Conservation (phyloP, 1,140 invertebrate genomes). For the Cydia strobilella region DNA sequence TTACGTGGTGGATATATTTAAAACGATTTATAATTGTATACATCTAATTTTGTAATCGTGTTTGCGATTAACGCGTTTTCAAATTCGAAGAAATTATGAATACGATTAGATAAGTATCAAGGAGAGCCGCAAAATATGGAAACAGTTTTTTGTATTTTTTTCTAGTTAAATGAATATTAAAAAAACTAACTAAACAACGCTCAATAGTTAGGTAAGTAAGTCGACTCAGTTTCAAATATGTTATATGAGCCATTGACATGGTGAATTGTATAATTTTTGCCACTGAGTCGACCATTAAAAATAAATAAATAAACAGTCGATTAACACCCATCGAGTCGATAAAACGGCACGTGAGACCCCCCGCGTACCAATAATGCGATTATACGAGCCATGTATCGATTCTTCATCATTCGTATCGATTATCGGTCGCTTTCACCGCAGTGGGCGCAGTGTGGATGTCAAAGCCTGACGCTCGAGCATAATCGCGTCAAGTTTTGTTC, state of each 20-base stretch:
- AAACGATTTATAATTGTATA: background rate
- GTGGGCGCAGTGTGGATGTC: slow-evolving; percentile 66
- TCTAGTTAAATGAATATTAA: background rate
- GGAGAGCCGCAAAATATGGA: too few relatives aligned
- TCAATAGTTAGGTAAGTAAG: too few relatives aligned
- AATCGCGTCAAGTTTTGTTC: slow-evolving; percentile 52
- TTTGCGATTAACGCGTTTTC: background rate
- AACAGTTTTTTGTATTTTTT: background rate
- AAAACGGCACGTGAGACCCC: slow-evolving; percentile 54
- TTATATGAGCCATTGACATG: too few relatives aligned
- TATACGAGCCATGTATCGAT: slow-evolving; percentile 64
- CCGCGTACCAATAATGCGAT: slow-evolving; percentile 68
- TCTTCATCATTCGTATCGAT: slow-evolving; percentile 54
- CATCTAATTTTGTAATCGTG: background rate
- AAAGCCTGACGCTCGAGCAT: slow-evolving; percentile 59
- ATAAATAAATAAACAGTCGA: slow-evolving; percentile 17
- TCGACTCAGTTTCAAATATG: too few relatives aligned
- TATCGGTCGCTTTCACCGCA: slow-evolving; percentile 64
- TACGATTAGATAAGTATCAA: background rate
- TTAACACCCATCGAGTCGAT: slow-evolving; percentile 41
- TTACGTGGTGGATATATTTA: background rate
- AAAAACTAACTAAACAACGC: too few relatives aligned
- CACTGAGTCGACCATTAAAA: background rate
- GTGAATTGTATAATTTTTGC: background rate
- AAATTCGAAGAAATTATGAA: background rate